Base-by-base conservation (phyloP, 2,888 invertebrate genomes). In the Liopterus haemorrhoidalis region DNA sequence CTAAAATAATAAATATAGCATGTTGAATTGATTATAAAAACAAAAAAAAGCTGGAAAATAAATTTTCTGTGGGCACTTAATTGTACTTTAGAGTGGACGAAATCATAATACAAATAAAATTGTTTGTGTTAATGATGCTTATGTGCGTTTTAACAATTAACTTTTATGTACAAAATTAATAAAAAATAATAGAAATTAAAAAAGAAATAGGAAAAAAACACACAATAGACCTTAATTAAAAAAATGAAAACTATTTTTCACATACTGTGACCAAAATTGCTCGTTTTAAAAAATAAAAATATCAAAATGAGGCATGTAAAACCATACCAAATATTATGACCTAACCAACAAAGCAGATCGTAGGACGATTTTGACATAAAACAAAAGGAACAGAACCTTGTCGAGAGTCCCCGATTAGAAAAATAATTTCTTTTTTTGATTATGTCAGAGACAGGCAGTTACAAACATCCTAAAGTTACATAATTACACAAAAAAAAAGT, bases 291-390 rank as follows among this genome's bases (percentile, higher is more conserved):
- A 38, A 38, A 22, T 12, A 37, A 44, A 44, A 37, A 39, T 45
- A 45, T 44, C 43, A 45, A 44, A 32, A 20, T 39, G 19, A 27
- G 45, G 45, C 21, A 45, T 45, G 45, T 45, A 45, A 45, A 45
- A 45, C 45, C 45, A 45, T 39, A 45, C 45, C 45, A 45, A 45
- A 45, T 28, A 45, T 25, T 41, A 44, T 45, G 45, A 45, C 45
- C 45, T 39, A 39, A 45, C 32, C 45, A 20, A 21, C n/a, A n/a
- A 18, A 45, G 45, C 39, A 38, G 45, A 45, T 44, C 44, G 32
- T 41, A 25, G 25, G 14, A 39, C 38, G 45, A 35, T 20, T 27
- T 19, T 25, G 20, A 33, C 19, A 41, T 15, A 33, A 36, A 42
- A 35, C 35, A 35, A 25, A 28, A 28, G 20, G 15, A 28, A 20